Conservation (phyloP, 2,797 vertebrate genomes). For the Propithecus perrieri region DNA sequence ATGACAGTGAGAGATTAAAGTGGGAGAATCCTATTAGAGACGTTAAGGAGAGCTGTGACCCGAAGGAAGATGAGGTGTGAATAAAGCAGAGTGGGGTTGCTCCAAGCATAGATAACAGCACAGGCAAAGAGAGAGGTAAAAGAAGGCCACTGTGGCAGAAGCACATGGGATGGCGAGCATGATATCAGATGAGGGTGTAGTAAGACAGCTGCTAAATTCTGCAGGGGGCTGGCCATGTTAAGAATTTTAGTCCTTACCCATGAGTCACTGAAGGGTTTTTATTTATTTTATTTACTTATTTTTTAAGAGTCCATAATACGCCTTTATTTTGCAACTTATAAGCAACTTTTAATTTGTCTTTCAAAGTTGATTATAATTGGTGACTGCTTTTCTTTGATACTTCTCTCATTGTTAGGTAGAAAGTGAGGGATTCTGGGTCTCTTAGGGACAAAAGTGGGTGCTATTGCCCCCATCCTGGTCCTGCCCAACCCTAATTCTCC, state of each 20-base stretch:
- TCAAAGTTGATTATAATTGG: not conserved
- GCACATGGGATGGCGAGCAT: no score
- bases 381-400: slow-evolving; percentile 23
- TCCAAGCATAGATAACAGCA: not conserved
- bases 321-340: slow-evolving; percentile 56
- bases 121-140: not conserved
- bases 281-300: no score
- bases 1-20: not conserved
- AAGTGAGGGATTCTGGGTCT: no score
- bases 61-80: not conserved
- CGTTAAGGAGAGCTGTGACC: not conserved
- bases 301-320: not conserved
- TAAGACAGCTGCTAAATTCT: not conserved
- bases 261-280: not conserved
- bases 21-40: not conserved
- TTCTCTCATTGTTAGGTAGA: not conserved
- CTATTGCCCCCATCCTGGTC: no score
- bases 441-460: no score
- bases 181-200: not conserved
- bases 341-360: not conserved
- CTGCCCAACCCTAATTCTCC: no score
- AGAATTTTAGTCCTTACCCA: not conserved
- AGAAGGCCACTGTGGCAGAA: not conserved
- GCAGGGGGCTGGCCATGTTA: not conserved
- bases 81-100: not conserved